Percentiles rank a stretch among this genome's conserved stretches.
Evolutionary conservation across 2,888 invertebrate genomes (phyloP).

Genomic region (Exephanes ischioxanthus): DNA sequence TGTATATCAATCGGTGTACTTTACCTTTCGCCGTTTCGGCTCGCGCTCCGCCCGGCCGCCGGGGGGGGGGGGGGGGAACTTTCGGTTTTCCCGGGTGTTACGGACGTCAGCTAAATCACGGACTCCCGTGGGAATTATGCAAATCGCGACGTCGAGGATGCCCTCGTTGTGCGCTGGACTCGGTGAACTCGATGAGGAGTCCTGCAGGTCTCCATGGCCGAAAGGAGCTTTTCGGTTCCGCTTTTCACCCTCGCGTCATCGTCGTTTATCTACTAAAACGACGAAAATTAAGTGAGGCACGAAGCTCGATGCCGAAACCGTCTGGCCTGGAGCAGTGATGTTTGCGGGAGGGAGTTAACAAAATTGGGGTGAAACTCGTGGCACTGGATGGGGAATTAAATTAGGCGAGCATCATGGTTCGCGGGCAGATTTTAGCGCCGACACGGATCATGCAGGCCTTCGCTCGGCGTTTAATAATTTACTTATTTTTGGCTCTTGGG

Average conservation of each 20-base stretch:
- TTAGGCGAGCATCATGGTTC: neutral
- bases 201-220: slow-evolving; percentile 50
- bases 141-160: slow-evolving; percentile 69
- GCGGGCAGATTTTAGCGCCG: too few species aligned
- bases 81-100: slow-evolving; percentile 71
- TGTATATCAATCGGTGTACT: slow-evolving; percentile 13
- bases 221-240: slow-evolving; percentile 59
- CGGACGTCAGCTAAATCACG: slow-evolving; percentile 76
- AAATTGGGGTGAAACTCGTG: neutral
- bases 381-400: neutral
- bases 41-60: slow-evolving; percentile 15
- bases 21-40: slow-evolving; percentile 13
- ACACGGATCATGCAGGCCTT: too few species aligned
- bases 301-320: neutral
- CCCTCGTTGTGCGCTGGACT: slow-evolving; percentile 13
- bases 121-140: slow-evolving; percentile 73
- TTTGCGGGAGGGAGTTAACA: neutral
- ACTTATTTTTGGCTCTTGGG: too few species aligned
- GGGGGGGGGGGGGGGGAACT: slow-evolving; percentile 68
- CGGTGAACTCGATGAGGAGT: slow-evolving; percentile 41
- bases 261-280: slow-evolving; percentile 58
- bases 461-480: too few species aligned
- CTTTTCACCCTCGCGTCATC: slow-evolving; percentile 48
- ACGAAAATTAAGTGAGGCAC: slow-evolving; percentile 54
- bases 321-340: neutral